Evolutionary conservation across 2,113 vertebrate genomes (phyloP).

Genomic region (Vimba vimba): DNA sequence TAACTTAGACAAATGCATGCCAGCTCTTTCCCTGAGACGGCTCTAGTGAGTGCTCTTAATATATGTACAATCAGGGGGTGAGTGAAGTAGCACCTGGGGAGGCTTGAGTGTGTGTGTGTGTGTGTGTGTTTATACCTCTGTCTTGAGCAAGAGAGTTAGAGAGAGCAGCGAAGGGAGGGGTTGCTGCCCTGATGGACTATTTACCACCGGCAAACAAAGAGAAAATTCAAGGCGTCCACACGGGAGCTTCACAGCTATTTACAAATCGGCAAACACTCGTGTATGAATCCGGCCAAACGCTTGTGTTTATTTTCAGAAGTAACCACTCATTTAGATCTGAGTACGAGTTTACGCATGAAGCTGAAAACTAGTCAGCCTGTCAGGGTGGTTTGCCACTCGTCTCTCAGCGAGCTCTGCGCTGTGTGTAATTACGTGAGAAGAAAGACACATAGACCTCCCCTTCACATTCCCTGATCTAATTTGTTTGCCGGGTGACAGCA

Average conservation of each 20-base stretch:
- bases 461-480: slow-evolving; percentile 58
- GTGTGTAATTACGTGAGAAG: slow-evolving; percentile 53
- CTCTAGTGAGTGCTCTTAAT: slow-evolving; percentile 64
- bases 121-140: slow-evolving; percentile 45
- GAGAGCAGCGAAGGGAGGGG: slow-evolving; percentile 38
- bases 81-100: slow-evolving; percentile 62
- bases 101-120: slow-evolving; percentile 36
- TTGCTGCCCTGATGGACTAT: slow-evolving; percentile 50
- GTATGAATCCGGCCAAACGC: slow-evolving; percentile 22
- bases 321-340: slow-evolving; percentile 43
- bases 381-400: slow-evolving; percentile 37
- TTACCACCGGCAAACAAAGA: slow-evolving; percentile 57
- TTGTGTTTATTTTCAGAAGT: slow-evolving; percentile 57
- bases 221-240: slow-evolving; percentile 49
- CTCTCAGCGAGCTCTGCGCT: slow-evolving; percentile 29
- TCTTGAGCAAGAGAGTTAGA: slow-evolving; percentile 30
- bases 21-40: slow-evolving; percentile 66
- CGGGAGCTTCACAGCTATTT: slow-evolving; percentile 50
- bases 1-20: slow-evolving; percentile 65
- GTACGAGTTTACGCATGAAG: slow-evolving; percentile 33
- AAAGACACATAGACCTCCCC: slow-evolving; percentile 42
- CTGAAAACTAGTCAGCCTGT: slow-evolving; percentile 35
- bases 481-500: slow-evolving; percentile 68
- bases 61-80: slow-evolving; percentile 56
- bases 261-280: slow-evolving; percentile 15